A percentile compares a stretch with the other conserved stretches of the same genome.
These are phyloP conservation scores for Ophioninae sp. DNA, from an alignment of 2,888 invertebrate species.

Conservation along the genomic window DNA sequence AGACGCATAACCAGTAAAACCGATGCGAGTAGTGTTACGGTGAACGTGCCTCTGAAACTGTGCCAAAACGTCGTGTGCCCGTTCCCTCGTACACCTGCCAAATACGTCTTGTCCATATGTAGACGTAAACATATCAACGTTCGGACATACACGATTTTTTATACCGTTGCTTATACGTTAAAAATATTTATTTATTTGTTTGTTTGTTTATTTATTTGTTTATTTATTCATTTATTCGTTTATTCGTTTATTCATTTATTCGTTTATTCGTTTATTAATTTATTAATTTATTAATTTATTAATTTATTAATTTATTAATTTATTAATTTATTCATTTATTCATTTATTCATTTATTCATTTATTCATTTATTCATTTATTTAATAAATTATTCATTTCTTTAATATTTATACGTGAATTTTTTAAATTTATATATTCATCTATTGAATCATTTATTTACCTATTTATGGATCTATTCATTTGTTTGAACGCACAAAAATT, in stretches of 20 bases:
- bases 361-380: not conserved
- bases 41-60: conserved; percentile 60
- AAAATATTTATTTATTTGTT: not conserved
- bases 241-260: not conserved
- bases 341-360: not conserved
- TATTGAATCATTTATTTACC: not conserved
- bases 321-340: not conserved
- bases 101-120: not conserved
- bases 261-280: not conserved
- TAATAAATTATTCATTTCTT: not conserved
- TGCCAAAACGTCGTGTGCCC: conserved; percentile 56
- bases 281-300: not conserved
- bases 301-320: not conserved
- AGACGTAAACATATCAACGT: not conserved
- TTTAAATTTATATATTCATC: not conserved
- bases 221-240: not conserved
- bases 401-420: no score
- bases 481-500: no score
- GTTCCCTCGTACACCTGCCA: not conserved
- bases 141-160: not conserved
- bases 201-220: not conserved
- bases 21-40: conserved; percentile 50
- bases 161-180: not conserved
- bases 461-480: no score
- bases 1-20: conserved; percentile 39